Base-by-base conservation (phyloP, 2,888 invertebrate species). In the Ectropis crepuscularia region DNA sequence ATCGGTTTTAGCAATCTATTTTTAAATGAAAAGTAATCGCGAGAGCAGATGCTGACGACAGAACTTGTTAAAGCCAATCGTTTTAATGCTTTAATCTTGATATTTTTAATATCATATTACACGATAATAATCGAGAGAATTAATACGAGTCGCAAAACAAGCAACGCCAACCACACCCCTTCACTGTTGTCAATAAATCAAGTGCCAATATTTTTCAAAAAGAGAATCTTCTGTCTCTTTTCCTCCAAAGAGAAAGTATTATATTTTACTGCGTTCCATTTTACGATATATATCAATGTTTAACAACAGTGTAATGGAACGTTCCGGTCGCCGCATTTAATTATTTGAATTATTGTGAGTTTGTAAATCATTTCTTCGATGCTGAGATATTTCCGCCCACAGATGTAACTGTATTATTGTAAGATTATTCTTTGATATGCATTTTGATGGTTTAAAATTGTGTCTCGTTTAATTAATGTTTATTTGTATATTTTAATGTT, bases 331-430 rank as follows among this genome's bases (percentile, higher is more conserved):
- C 77, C 78, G 76, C 77, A 78, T 81, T 83, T 81, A 80, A 82
- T 81, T 76, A 82, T 83, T 80, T 83, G 79, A 83, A 79, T 73
- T 74, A 77, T 82, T 81, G 80, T 80, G 77, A 81, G 82, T 78
- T 80, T 77, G 84, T 87, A 88, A 88, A 88, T 89, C 88, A 88
- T 80, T 76, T 86, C 85, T 89, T 88, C 88, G 82, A 86, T 86
- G 88, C 86, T 86, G 83, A 81, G 83, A 83, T 84, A 76, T 80
- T 71, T 72, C 71, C 76, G 78, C 79, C 77, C 77, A 68, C 67
- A 45, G 47, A 61, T 57, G 50, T 68, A 68, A 68, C 64, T 68
- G 71, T 68, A 51, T 45, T 67, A 62, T 63, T 46, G 38, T 53
- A 48, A 49, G 53, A 49, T 53, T 53, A 12, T 66, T 59, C 57